These are phyloP conservation scores for Atta colombica DNA, from an alignment of 1,140 invertebrate species.

Conservation along the genomic window DNA sequence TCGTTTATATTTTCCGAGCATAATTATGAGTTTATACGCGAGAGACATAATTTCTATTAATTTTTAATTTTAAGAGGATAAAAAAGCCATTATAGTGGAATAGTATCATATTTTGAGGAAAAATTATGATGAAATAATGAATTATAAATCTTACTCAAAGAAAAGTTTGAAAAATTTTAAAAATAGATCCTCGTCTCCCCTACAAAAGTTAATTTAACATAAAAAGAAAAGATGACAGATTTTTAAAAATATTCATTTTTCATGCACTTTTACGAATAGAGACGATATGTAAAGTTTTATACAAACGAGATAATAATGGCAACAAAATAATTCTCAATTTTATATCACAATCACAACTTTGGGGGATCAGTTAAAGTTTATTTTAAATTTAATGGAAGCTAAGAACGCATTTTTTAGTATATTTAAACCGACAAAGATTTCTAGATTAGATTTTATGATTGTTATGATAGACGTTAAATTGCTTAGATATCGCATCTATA, in stretches of 20 bases:
- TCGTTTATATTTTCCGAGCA: not conserved
- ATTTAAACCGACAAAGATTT: conserved; percentile 22
- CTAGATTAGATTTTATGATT: not conserved
- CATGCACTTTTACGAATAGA: not conserved
- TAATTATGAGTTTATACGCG: not conserved
- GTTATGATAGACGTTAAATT: conserved; percentile 10
- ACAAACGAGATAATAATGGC: not conserved
- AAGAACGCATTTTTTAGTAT: not conserved
- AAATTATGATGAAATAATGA: too few relatives aligned
- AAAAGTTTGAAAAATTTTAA: too few relatives aligned
- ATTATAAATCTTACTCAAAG: too few relatives aligned
- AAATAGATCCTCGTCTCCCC: too few relatives aligned
- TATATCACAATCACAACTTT: not conserved
- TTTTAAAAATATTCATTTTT: not conserved
- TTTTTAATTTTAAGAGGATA: too few relatives aligned
- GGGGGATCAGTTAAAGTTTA: not conserved
- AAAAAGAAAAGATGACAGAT: not conserved
- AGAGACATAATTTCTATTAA: not conserved
- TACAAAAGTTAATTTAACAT: not conserved
- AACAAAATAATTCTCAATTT: not conserved
- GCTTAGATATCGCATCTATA: not conserved
- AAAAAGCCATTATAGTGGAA: too few relatives aligned
- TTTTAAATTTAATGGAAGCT: not conserved
- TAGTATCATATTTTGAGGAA: too few relatives aligned
- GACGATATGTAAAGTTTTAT: not conserved